A percentile compares a stretch with the other conserved stretches of the same genome.
These are phyloP conservation scores for Habroteleia sp. DNA, from an alignment of 2,888 invertebrate genomes.

Conservation along the genomic window DNA sequence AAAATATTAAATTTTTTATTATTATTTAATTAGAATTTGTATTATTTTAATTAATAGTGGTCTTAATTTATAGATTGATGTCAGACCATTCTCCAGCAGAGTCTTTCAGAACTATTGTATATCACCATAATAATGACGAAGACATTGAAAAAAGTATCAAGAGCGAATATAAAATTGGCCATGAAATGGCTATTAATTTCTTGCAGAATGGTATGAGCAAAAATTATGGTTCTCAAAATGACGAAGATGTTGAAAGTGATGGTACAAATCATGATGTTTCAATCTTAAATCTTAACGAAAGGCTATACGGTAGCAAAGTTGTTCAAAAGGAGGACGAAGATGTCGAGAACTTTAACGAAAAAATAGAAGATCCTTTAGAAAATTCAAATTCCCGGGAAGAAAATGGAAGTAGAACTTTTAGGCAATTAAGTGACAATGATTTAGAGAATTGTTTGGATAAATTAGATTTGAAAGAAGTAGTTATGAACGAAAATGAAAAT, in stretches of 20 bases:
- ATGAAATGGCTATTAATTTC: slow-evolving; percentile 10
- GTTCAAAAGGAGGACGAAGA: not conserved
- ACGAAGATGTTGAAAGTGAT: not conserved
- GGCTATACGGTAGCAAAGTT: no score
- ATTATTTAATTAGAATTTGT: no score
- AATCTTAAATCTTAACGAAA: no score
- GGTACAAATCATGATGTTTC: not conserved
- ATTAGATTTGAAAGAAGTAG: slow-evolving; percentile 13
- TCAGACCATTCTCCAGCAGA: slow-evolving; percentile 20
- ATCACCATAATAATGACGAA: slow-evolving; percentile 1
- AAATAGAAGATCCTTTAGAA: not conserved
- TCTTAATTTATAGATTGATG: slow-evolving; percentile 36
- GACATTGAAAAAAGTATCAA: slow-evolving; percentile 25
- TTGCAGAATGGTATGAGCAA: not conserved
- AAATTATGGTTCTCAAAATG: no score
- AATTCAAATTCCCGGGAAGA: not conserved
- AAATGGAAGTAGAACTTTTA: slow-evolving; percentile 17
- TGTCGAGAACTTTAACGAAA: not conserved
- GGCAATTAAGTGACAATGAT: not conserved
- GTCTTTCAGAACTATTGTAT: not conserved
- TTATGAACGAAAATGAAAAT: not conserved
- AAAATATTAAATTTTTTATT: no score
- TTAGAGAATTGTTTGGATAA: slow-evolving; percentile 12
- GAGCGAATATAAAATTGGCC: slow-evolving; percentile 28
- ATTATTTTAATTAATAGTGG: no score